Evolutionary conservation across 1,140 invertebrate species (phyloP).

Genomic region (Agrilus planipennis): DNA sequence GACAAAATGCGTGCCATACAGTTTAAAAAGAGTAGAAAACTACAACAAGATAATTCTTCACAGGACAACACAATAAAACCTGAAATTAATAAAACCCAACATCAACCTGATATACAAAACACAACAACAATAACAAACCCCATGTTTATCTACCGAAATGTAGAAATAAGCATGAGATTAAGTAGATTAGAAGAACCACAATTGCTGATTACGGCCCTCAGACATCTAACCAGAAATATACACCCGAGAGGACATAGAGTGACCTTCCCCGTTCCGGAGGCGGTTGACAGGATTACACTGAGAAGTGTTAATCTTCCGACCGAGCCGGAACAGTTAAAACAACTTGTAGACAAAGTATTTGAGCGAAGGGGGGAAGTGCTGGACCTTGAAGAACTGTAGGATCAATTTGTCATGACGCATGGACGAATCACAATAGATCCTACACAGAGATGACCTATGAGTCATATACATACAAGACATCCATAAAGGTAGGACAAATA

Average conservation of each 20-base stretch:
- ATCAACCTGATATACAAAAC: no score
- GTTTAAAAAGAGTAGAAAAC: no score
- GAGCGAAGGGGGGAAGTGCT: conserved; percentile 1
- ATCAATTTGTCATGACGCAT: not conserved
- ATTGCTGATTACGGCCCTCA: not conserved
- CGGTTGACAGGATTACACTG: conserved; percentile 3
- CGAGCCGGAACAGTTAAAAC: not conserved
- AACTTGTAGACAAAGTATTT: not conserved
- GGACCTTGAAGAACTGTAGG: not conserved
- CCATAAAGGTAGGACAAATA: not conserved
- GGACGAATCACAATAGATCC: conserved; percentile 1
- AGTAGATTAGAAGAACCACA: not conserved
- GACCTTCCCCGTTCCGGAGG: conserved; percentile 1
- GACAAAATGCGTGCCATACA: no score
- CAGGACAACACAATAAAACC: no score
- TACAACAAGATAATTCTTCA: no score
- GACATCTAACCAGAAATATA: not conserved
- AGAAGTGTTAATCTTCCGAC: not conserved
- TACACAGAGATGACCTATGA: no score
- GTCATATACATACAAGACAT: conserved; percentile 3
- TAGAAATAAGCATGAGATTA: no score
- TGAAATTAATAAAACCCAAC: no score
- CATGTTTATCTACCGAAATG: no score
- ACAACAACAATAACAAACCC: no score
- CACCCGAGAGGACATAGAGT: not conserved